These are phyloP conservation scores for Chiloscyllium punctatum DNA, from an alignment of 2,797 vertebrate species.

Conservation along the genomic window DNA sequence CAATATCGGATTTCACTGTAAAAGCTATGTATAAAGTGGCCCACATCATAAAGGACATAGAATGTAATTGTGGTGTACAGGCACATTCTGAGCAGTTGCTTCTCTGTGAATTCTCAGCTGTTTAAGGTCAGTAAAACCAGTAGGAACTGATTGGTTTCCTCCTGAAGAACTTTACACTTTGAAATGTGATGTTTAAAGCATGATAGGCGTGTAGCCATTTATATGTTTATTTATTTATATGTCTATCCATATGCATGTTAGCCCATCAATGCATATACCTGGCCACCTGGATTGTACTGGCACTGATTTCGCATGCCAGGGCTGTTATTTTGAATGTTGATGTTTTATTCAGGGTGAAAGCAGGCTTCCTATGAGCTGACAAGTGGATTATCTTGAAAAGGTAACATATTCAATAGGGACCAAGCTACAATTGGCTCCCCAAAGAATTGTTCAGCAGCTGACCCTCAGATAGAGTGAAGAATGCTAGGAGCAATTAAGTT, in stretches of 20 bases:
- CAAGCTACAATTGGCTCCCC: not conserved
- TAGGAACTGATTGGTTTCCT: not conserved
- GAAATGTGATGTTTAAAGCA: not conserved
- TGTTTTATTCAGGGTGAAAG: not conserved
- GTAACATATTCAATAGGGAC: not conserved
- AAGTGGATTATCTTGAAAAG: not conserved
- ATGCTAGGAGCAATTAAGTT: not conserved
- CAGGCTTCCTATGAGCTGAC: not conserved
- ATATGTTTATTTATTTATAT: constrained; percentile 5
- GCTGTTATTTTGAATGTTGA: not conserved
- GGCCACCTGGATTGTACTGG: not conserved
- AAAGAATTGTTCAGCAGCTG: not conserved
- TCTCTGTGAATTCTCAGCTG: not conserved
- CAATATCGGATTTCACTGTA: not conserved
- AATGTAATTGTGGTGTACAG: not conserved
- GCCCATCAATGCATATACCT: not conserved
- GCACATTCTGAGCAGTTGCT: not conserved
- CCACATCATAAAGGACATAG: not conserved
- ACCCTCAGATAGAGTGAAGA: not conserved
- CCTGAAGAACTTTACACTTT: not conserved
- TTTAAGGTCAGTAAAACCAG: not conserved
- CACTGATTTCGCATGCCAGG: not conserved
- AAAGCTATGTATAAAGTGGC: not conserved
- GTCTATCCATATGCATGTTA: not conserved
- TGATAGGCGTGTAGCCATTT: not conserved